Percentiles rank a stretch among this genome's conserved stretches.
Evolutionary conservation across 2,797 vertebrate species (phyloP).

Genomic region (Characodon lateralis): DNA sequence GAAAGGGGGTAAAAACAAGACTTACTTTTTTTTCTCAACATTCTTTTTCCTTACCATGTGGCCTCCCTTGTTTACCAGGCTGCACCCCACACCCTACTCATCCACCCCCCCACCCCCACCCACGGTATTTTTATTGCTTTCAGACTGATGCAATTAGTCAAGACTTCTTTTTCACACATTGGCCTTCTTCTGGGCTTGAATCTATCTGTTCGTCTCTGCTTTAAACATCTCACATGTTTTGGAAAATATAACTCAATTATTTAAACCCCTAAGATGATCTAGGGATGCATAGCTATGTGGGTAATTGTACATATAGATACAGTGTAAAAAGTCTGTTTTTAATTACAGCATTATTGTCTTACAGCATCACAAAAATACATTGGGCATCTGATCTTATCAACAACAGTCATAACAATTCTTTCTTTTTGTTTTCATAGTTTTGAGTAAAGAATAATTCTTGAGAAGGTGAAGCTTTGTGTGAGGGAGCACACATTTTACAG

Average conservation of each 20-base stretch:
- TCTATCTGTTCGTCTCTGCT: constrained; percentile 33
- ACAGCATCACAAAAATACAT: not conserved
- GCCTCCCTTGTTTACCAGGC: constrained; percentile 34
- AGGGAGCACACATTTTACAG: too few relatives aligned
- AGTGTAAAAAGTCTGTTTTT: not conserved
- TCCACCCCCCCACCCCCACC: not conserved
- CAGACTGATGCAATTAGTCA: constrained; percentile 62
- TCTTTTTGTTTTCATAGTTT: not conserved
- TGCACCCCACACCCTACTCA: not conserved
- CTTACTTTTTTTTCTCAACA: constrained; percentile 15
- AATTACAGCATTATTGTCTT: not conserved
- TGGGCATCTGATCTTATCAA: not conserved
- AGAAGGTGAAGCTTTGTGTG: too few relatives aligned
- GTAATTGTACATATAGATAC: not conserved
- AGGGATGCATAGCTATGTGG: not conserved
- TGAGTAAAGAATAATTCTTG: not conserved
- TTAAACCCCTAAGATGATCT: not conserved
- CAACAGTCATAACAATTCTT: not conserved
- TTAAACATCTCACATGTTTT: constrained; percentile 13
- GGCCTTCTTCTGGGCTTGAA: constrained; percentile 45
- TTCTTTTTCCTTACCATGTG: not conserved
- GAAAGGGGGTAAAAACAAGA: constrained; percentile 9
- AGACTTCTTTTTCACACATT: constrained; percentile 37
- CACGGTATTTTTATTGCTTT: constrained; percentile 46
- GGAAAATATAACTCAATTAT: not conserved